Conservation (phyloP, 2,113 vertebrate genomes). For the Clarias gariepinus region DNA sequence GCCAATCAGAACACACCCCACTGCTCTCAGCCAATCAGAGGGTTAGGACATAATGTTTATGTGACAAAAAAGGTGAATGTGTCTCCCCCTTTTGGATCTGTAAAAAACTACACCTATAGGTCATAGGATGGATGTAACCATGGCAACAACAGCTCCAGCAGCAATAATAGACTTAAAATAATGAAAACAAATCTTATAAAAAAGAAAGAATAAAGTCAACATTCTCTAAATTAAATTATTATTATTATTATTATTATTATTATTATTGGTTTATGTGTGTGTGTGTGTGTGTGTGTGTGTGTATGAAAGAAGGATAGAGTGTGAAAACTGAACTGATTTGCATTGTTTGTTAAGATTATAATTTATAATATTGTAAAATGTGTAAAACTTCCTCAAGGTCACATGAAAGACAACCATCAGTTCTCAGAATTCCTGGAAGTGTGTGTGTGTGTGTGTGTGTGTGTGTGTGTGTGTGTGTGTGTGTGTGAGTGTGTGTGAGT, state of each 20-base stretch:
- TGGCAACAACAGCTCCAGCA: not conserved
- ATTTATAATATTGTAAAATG: not conserved
- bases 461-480: no score
- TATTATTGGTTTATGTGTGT: no score
- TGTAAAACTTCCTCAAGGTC: constrained; percentile 24
- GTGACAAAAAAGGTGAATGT: not conserved
- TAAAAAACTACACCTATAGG: not conserved
- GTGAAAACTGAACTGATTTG: no score
- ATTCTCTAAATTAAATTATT: not conserved
- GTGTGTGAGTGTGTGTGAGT: no score
- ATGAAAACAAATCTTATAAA: not conserved
- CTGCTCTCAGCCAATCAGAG: not conserved
- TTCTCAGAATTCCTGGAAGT: constrained; percentile 11
- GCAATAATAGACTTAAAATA: not conserved
- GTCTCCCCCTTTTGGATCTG: not conserved
- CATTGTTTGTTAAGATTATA: not conserved
- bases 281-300: no score
- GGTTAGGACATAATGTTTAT: not conserved
- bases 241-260: not conserved
- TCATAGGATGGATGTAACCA: not conserved
- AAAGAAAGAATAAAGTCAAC: not conserved
- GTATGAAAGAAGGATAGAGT: no score
- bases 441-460: constrained; percentile 8
- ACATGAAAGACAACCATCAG: not conserved
- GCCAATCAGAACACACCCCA: not conserved